Conservation (phyloP, 2,797 vertebrate species). For the Buceros bicornis region DNA sequence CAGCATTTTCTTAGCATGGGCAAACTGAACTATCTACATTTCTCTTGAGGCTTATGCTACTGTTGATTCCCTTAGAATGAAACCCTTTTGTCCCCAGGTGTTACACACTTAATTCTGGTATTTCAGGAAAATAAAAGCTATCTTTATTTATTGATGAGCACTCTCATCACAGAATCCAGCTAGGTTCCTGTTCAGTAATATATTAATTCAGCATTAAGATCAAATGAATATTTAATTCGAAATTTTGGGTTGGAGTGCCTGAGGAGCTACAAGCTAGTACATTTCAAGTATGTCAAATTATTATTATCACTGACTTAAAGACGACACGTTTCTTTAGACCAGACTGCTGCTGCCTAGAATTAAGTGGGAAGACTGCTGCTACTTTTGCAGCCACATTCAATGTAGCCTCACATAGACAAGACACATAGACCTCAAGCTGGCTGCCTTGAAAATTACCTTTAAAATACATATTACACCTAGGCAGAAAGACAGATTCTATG, state of each 20-base stretch:
- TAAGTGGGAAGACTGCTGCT: background rate
- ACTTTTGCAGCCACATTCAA: background rate
- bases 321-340: background rate
- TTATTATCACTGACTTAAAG: background rate
- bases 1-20: background rate
- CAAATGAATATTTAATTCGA: background rate
- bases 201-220: background rate
- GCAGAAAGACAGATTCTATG: background rate
- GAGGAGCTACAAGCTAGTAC: background rate
- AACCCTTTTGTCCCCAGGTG: background rate
- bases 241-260: background rate
- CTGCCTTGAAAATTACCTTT: background rate
- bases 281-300: background rate
- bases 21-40: background rate
- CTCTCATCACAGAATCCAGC: background rate
- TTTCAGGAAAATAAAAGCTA: slow-evolving; percentile 16
- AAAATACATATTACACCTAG: background rate
- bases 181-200: background rate
- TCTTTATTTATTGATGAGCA: background rate
- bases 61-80: background rate
- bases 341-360: background rate
- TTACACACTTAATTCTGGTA: background rate
- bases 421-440: background rate
- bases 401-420: background rate
- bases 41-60: background rate